A percentile compares a stretch with the other conserved stretches of the same genome.
These are phyloP conservation scores for Drosophila leontia DNA, from an alignment of 1,140 invertebrate genomes.

Conservation along the genomic window DNA sequence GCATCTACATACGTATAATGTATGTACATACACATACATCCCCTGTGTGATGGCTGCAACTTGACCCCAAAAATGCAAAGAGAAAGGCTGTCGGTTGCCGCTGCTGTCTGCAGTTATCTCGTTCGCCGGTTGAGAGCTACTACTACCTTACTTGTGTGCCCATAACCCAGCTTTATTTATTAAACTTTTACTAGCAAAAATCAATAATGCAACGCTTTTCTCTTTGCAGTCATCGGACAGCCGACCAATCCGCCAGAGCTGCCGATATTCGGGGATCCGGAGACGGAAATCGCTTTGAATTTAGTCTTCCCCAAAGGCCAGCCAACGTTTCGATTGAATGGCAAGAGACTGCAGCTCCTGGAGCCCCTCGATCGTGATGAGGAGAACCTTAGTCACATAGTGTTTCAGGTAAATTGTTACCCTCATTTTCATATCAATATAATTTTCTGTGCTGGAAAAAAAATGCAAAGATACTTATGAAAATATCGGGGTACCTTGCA, in stretches of 20 bases:
- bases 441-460: background rate
- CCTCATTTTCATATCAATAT: slow-evolving; percentile 8
- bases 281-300: slow-evolving; percentile 91
- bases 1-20: slow-evolving; percentile 34
- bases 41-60: slow-evolving; percentile 32
- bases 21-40: slow-evolving; percentile 19
- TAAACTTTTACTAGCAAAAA: slow-evolving; percentile 28
- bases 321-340: slow-evolving; percentile 91
- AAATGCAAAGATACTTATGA: slow-evolving; percentile 4
- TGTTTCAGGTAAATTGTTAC: slow-evolving; percentile 90
- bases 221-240: slow-evolving; percentile 90
- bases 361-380: slow-evolving; percentile 93
- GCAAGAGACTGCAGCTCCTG: slow-evolving; percentile 92
- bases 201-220: slow-evolving; percentile 22
- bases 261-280: slow-evolving; percentile 93
- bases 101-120: slow-evolving; percentile 28
- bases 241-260: slow-evolving; percentile 91
- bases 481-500: slow-evolving; percentile 7
- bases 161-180: slow-evolving; percentile 36
- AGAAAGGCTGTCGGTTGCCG: slow-evolving; percentile 49
- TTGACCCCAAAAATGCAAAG: slow-evolving; percentile 56
- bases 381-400: slow-evolving; percentile 93
- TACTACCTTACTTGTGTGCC: slow-evolving; percentile 16
- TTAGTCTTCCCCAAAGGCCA: slow-evolving; percentile 91
- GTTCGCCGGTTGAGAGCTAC: slow-evolving; percentile 4